phyloP scores from a whole-genome alignment of 2,888 invertebrate species.

The Campoplex nolae region DNA sequence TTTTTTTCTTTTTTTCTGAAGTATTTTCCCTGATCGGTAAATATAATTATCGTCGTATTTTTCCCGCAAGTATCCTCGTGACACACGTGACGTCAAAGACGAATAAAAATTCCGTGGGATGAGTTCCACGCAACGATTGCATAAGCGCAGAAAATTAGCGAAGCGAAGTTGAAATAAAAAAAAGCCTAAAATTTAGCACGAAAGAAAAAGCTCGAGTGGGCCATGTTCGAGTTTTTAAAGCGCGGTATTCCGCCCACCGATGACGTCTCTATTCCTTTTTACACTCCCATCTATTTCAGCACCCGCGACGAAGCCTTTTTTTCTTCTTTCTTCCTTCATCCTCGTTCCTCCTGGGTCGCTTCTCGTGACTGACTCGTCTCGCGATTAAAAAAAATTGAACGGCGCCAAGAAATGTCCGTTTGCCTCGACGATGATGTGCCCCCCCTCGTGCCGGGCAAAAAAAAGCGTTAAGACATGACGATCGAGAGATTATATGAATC shows the following conservation, averaged over 20 bases:
- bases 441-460: conserved; percentile 21
- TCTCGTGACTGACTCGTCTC: conserved; percentile 58
- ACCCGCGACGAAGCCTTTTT: conserved; percentile 25
- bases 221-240: conserved; percentile 30
- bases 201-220: conserved; percentile 21
- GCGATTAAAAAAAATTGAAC: conserved; percentile 52
- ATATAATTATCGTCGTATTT: not conserved
- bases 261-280: conserved; percentile 34
- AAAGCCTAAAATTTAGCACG: conserved; percentile 21
- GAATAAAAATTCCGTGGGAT: conserved; percentile 35
- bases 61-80: not conserved
- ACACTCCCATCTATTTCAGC: conserved; percentile 56
- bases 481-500: conserved; percentile 28
- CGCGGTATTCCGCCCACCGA: conserved; percentile 36
- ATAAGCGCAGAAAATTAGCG: conserved; percentile 36
- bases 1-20: not conserved
- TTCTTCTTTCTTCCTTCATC: conserved; percentile 20
- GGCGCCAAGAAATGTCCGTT: conserved; percentile 60
- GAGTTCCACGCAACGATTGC: conserved; percentile 18
- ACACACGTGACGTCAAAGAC: conserved; percentile 4
- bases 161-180: not conserved
- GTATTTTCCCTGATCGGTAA: not conserved
- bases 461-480: not conserved
- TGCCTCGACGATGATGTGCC: conserved; percentile 19
- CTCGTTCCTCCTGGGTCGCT: conserved; percentile 7